Evolutionary conservation across 2,113 vertebrate genomes (phyloP).

Genomic region (Cryptoleucopteryx plumbea): DNA sequence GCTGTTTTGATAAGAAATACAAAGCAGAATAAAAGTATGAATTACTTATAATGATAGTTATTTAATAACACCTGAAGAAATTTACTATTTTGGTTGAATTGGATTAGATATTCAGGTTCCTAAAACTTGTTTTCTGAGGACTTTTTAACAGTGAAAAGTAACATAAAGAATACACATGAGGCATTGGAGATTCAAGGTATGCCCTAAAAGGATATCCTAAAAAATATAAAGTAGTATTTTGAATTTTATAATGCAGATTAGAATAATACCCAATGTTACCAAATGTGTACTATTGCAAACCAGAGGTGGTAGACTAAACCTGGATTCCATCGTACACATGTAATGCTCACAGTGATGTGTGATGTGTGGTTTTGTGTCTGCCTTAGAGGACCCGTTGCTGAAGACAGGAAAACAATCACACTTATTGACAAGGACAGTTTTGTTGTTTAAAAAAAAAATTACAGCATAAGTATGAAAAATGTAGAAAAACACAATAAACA

Average conservation of each 20-base stretch:
- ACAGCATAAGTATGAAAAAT: background rate
- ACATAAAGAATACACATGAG: background rate
- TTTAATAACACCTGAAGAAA: constrained; percentile 5
- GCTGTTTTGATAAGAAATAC: constrained; percentile 3
- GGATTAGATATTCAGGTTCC: background rate
- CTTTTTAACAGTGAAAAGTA: background rate
- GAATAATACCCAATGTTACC: background rate
- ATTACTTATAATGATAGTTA: background rate
- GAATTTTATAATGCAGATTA: background rate
- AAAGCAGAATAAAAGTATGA: constrained; percentile 40
- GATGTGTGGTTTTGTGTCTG: background rate
- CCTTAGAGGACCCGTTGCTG: background rate
- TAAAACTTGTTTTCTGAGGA: background rate
- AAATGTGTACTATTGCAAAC: background rate
- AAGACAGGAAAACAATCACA: background rate
- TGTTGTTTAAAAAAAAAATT: background rate
- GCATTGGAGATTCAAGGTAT: background rate
- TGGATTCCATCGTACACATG: background rate
- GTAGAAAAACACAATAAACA: background rate
- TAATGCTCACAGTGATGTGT: background rate
- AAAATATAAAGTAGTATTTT: background rate
- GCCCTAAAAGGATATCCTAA: background rate
- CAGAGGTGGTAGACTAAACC: background rate
- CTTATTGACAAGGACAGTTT: background rate
- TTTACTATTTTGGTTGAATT: background rate